phyloP scores from a whole-genome alignment of 37 sponge, comb jelly and placozoan species.

The Chondrilla cf. caribensis region DNA sequence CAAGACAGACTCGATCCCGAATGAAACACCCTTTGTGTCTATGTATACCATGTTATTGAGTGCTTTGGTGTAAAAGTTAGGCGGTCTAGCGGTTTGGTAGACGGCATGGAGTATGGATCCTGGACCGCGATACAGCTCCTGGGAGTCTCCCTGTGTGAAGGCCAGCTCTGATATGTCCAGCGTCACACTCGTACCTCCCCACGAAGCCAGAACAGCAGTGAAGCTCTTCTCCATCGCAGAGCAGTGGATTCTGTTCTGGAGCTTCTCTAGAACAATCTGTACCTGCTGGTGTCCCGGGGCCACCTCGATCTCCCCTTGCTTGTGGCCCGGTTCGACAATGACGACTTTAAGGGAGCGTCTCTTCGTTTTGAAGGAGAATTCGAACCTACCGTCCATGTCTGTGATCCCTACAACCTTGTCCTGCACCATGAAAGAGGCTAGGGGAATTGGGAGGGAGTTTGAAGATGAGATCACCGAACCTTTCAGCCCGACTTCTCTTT shows the following conservation, averaged over 20 bases:
- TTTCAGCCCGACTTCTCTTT: neutral
- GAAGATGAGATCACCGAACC: neutral
- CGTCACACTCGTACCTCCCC: neutral
- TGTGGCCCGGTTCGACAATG: neutral
- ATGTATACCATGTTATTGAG: conserved; percentile 20
- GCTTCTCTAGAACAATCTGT: neutral
- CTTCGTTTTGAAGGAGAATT: conserved; percentile 1
- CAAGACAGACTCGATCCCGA: conserved; percentile 3
- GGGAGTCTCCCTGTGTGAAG: neutral
- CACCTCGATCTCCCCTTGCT: neutral
- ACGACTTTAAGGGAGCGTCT: neutral
- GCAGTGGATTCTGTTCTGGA: neutral
- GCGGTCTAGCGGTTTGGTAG: neutral
- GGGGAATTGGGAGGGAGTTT: neutral
- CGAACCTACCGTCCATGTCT: neutral
- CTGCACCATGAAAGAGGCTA: conserved; percentile 2
- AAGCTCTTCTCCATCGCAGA: neutral
- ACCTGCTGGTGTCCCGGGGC: neutral
- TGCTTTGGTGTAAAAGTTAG: neutral
- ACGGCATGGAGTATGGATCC: conserved; percentile 5
- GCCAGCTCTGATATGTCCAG: neutral
- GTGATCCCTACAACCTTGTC: neutral
- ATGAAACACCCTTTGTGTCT: conserved; percentile 4
- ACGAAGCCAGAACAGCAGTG: neutral
- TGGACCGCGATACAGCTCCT: neutral